Conservation (phyloP, 2,797 vertebrate genomes). For the Myioborus melanocephalus region DNA sequence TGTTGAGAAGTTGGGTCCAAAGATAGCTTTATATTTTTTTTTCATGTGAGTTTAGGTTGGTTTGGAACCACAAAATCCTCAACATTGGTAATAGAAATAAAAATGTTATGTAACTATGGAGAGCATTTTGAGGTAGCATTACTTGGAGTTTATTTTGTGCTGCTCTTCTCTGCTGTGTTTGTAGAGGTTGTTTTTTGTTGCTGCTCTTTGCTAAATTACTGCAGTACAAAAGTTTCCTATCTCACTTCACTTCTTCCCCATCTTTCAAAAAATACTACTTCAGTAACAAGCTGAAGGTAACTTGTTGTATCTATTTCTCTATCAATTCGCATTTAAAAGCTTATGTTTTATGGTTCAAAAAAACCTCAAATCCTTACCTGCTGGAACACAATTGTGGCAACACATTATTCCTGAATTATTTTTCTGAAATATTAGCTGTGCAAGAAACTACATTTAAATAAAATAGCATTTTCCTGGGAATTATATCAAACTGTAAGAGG, state of each 20-base stretch:
- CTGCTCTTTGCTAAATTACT: background rate
- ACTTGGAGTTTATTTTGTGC: background rate
- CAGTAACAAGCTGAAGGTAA: background rate
- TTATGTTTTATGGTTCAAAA: background rate
- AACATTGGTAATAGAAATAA: background rate
- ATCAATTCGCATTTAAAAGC: background rate
- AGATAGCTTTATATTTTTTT: background rate
- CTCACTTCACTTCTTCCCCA: background rate
- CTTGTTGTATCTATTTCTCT: background rate
- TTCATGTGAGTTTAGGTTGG: background rate
- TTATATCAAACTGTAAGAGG: background rate
- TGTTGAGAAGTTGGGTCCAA: background rate
- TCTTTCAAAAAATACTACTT: background rate
- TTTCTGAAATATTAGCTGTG: background rate
- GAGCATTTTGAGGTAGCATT: background rate
- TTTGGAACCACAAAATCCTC: background rate
- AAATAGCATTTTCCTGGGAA: background rate
- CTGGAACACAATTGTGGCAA: background rate
- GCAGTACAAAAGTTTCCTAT: background rate
- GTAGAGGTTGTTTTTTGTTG: background rate
- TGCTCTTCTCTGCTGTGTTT: background rate
- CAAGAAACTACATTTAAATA: background rate
- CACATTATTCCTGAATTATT: background rate
- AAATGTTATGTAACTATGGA: background rate
- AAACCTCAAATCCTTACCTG: background rate